phyloP scores from a whole-genome alignment of 2,888 invertebrate species.

The Smittia aterrima region DNA sequence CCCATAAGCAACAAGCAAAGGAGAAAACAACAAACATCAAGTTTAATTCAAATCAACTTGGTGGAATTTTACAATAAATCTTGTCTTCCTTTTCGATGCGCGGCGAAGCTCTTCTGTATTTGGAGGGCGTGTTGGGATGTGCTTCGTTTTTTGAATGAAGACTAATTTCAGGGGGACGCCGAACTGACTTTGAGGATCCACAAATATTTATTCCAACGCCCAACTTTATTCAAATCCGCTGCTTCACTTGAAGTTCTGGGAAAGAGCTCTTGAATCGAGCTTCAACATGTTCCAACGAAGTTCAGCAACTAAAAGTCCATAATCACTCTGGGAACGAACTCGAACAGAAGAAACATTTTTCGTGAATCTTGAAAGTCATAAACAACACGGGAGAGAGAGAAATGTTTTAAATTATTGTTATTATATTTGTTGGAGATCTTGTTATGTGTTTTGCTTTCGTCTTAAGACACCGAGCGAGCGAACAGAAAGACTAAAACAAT shows the following conservation, averaged over 20 bases:
- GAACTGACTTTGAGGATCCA: neutral
- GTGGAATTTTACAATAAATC: constrained; percentile 21
- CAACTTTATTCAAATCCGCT: neutral
- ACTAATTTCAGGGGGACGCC: neutral
- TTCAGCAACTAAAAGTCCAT: neutral
- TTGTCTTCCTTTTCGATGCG: neutral
- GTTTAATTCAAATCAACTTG: constrained; percentile 26
- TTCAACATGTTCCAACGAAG: neutral
- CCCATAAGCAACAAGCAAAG: neutral
- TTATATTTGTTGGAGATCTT: neutral
- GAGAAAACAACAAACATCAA: neutral
- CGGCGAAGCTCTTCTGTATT: constrained; percentile 27
- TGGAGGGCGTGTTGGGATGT: constrained; percentile 26
- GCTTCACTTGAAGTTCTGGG: neutral
- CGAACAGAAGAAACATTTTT: neutral
- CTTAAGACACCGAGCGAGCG: neutral
- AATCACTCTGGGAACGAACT: neutral
- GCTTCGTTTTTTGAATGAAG: neutral
- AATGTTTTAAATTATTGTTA: constrained; percentile 11
- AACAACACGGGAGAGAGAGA: neutral
- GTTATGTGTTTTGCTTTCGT: constrained; percentile 6
- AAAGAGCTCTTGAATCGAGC: neutral
- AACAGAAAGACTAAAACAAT: constrained; percentile 14
- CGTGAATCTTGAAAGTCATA: constrained; percentile 12
- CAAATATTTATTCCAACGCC: neutral